A percentile compares a stretch with the other conserved stretches of the same genome.
Conservation (phyloP, 1,140 invertebrate genomes). For the Anadara kagoshimensis region DNA sequence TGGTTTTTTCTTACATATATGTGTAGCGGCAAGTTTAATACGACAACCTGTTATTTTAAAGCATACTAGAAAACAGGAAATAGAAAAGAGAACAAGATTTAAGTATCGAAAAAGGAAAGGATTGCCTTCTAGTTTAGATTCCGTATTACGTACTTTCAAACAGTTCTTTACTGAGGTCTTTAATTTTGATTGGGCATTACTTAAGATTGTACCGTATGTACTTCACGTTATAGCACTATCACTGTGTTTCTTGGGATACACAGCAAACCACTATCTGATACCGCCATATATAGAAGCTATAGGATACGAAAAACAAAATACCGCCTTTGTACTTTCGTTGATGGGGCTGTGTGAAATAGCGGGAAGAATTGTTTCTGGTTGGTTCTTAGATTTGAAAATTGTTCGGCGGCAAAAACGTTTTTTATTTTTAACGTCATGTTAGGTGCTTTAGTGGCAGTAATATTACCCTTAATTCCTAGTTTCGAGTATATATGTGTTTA, state of each 20-base stretch:
- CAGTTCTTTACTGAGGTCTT: background rate
- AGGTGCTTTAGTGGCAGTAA: conserved; percentile 1
- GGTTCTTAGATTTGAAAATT: conserved; percentile 25
- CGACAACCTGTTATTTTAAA: conserved; percentile 6
- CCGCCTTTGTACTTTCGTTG: conserved; percentile 5
- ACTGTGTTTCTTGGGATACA: background rate
- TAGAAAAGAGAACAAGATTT: background rate
- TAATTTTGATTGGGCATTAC: background rate
- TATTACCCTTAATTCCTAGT: background rate
- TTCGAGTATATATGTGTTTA: background rate
- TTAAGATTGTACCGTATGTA: background rate
- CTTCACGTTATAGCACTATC: background rate
- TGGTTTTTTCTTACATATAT: conserved; percentile 17
- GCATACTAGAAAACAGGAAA: background rate
- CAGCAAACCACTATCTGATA: conserved; percentile 9
- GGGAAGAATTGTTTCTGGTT: conserved; percentile 10
- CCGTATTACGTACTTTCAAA: background rate
- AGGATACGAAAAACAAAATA: background rate
- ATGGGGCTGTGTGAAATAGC: conserved; percentile 20
- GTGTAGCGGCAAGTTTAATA: conserved; percentile 12
- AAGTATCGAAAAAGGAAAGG: background rate
- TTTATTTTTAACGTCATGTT: conserved; percentile 1
- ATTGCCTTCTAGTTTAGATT: background rate
- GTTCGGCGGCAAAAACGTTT: background rate
- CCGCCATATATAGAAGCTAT: conserved; percentile 22